Conservation (phyloP, 2,113 vertebrate species). For the Apus apus region DNA sequence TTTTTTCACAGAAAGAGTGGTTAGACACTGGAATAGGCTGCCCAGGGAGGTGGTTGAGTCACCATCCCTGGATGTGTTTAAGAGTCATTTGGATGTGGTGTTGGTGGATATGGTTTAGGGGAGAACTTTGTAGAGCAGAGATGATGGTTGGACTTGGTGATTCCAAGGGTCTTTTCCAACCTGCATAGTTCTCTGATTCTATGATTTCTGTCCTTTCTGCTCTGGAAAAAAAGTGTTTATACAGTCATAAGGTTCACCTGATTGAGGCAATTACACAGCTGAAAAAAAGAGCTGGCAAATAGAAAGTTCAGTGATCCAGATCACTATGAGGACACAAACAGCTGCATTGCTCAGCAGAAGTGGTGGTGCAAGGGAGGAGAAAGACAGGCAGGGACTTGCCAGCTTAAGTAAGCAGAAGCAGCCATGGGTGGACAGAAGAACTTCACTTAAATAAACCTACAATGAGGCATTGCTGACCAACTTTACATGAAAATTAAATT, state of each 20-base stretch:
- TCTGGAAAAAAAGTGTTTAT: neutral
- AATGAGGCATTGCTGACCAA: neutral
- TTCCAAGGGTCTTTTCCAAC: too few species aligned
- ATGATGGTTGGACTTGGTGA: too few species aligned
- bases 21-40: too few species aligned
- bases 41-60: too few species aligned
- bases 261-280: neutral
- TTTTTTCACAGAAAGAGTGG: too few species aligned
- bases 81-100: too few species aligned
- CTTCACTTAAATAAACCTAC: neutral
- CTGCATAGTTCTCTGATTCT: too few species aligned
- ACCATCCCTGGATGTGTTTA: too few species aligned
- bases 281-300: neutral
- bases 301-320: neutral
- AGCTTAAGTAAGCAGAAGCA: neutral
- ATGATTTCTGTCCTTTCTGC: neutral
- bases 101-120: too few species aligned
- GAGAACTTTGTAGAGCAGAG: too few species aligned
- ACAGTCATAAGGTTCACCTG: neutral
- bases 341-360: neutral
- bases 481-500: neutral
- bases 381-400: neutral
- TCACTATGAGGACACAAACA: neutral
- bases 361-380: neutral
- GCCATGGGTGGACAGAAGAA: neutral